phyloP scores from a whole-genome alignment of 1,140 invertebrate species.

The Drosophila takahashii region DNA sequence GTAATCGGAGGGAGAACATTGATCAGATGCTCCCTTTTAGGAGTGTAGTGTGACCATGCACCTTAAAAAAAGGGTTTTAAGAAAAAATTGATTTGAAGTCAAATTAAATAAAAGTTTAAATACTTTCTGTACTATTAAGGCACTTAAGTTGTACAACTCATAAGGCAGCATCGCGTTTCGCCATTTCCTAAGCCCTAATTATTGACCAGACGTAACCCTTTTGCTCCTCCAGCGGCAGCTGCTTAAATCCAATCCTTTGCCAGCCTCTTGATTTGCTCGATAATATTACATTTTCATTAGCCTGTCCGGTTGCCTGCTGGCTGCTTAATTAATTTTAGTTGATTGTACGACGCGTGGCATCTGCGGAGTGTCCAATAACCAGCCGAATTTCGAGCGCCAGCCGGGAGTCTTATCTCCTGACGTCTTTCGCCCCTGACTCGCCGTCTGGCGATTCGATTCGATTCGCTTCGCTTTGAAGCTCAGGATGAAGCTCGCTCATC shows the following conservation, averaged over 20 bases:
- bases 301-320: constrained; percentile 29
- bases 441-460: constrained; percentile 28
- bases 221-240: constrained; percentile 11
- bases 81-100: too few species aligned
- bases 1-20: background rate
- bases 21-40: background rate
- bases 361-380: constrained; percentile 76
- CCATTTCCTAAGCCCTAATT: constrained; percentile 5
- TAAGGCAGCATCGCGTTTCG: background rate
- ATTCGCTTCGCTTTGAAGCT: constrained; percentile 46
- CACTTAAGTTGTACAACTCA: background rate
- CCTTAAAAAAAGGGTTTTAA: background rate
- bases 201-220: background rate
- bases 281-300: constrained; percentile 76
- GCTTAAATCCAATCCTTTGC: constrained; percentile 14
- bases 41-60: background rate
- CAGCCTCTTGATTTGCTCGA: constrained; percentile 19
- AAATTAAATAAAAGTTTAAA: too few species aligned
- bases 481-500: constrained; percentile 72
- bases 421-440: constrained; percentile 16
- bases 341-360: constrained; percentile 65
- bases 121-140: too few species aligned
- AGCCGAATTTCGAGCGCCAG: constrained; percentile 36
- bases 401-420: constrained; percentile 18
- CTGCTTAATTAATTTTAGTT: constrained; percentile 75